These are phyloP conservation scores for Acanthacorydalis orientalis DNA, from an alignment of 2,888 invertebrate species.

Conservation along the genomic window DNA sequence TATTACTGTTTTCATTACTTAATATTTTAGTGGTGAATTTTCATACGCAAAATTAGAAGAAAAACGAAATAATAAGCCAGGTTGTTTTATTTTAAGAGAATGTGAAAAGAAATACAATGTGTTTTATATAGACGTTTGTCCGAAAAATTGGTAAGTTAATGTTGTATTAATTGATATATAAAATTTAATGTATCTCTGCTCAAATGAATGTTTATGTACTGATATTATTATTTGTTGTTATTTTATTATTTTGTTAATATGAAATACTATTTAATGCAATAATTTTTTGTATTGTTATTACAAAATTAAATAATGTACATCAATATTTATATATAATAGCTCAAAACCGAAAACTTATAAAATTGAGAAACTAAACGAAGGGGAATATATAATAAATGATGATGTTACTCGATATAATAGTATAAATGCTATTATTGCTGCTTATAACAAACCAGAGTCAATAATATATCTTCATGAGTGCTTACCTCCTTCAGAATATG, in stretches of 20 bases:
- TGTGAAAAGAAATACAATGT: constrained; percentile 64
- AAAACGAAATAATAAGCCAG: constrained; percentile 54
- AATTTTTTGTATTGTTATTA: constrained; percentile 1
- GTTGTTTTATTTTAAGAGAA: constrained; percentile 68
- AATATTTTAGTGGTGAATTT: constrained; percentile 55
- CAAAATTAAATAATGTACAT: not conserved
- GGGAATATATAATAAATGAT: constrained; percentile 34
- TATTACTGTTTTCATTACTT: not conserved
- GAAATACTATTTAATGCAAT: no score
- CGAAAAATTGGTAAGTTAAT: constrained; percentile 43
- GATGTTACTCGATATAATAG: constrained; percentile 35
- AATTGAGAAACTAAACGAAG: constrained; percentile 40
- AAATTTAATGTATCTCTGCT: no score
- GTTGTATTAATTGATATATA: no score
- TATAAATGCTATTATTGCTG: constrained; percentile 41
- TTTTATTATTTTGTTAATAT: no score
- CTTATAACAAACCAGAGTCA: constrained; percentile 42
- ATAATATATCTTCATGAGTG: constrained; percentile 52
- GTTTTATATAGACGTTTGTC: constrained; percentile 69
- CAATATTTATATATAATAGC: constrained; percentile 23
- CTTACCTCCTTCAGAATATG: constrained; percentile 76
- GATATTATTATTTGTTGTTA: no score
- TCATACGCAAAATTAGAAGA: constrained; percentile 70
- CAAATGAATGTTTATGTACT: no score
- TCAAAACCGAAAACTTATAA: constrained; percentile 52